These are phyloP conservation scores for Ambastaia sidthimunki DNA, from an alignment of 2,797 vertebrate genomes.

Conservation along the genomic window DNA sequence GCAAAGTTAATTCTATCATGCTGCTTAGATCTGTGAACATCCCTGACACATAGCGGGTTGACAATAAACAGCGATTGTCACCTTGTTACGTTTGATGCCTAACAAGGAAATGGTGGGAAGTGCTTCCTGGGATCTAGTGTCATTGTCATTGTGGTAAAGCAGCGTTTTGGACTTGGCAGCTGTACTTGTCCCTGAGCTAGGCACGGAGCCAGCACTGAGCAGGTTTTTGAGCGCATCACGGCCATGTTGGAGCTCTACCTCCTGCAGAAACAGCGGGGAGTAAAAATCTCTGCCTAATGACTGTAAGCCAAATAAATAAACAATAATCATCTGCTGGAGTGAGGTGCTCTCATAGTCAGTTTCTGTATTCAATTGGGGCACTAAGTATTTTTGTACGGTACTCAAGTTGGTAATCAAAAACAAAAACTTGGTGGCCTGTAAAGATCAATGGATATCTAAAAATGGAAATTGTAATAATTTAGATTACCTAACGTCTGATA, in stretches of 20 bases:
- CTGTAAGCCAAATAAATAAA: conserved; percentile 53
- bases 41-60: conserved; percentile 34
- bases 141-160: conserved; percentile 66
- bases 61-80: conserved; percentile 58
- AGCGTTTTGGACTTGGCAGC: conserved; percentile 58
- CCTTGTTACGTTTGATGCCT: conserved; percentile 59
- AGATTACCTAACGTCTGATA: conserved; percentile 42
- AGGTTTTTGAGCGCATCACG: conserved; percentile 49
- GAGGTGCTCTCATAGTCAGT: conserved; percentile 32
- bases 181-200: conserved; percentile 40
- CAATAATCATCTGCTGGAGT: conserved; percentile 38
- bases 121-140: conserved; percentile 61
- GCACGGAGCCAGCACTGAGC: conserved; percentile 50
- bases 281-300: conserved; percentile 57
- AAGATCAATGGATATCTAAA: conserved; percentile 34
- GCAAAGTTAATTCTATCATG: conserved; percentile 1
- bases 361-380: conserved; percentile 14
- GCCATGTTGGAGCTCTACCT: conserved; percentile 51
- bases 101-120: conserved; percentile 67
- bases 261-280: conserved; percentile 51
- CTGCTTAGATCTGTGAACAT: conserved; percentile 28
- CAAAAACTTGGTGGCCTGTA: conserved; percentile 5
- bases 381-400: conserved; percentile 12
- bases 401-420: conserved; percentile 28
- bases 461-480: conserved; percentile 44